These are phyloP conservation scores for Colistium nudipinnis DNA, from an alignment of 2,113 vertebrate genomes.

Conservation along the genomic window DNA sequence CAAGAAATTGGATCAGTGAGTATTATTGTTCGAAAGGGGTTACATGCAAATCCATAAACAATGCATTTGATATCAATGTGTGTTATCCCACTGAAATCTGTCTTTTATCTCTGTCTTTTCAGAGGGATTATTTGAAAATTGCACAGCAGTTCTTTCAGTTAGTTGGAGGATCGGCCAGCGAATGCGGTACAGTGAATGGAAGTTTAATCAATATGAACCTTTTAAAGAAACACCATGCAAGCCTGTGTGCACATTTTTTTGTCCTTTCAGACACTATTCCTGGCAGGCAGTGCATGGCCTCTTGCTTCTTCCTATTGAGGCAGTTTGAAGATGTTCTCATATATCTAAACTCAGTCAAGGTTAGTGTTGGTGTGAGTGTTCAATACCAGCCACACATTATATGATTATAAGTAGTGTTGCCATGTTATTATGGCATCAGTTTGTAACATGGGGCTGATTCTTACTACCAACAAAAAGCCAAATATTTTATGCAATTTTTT, in stretches of 20 bases:
- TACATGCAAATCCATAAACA: not conserved
- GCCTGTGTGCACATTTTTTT: conserved; percentile 4
- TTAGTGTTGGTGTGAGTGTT: conserved; percentile 57
- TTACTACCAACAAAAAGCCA: not conserved
- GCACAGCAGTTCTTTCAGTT: conserved; percentile 97
- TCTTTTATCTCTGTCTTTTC: conserved; percentile 34
- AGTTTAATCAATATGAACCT: not conserved
- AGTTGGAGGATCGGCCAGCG: conserved; percentile 96
- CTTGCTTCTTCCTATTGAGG: conserved; percentile 94
- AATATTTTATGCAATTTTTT: not conserved
- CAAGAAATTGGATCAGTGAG: conserved; percentile 95
- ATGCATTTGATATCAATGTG: not conserved
- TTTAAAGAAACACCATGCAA: not conserved
- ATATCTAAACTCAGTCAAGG: conserved; percentile 98
- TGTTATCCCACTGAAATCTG: conserved; percentile 5
- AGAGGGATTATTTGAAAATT: conserved; percentile 96
- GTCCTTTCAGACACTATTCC: conserved; percentile 92
- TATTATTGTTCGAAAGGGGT: conserved; percentile 44
- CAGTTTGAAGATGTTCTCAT: conserved; percentile 96
- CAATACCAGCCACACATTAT: not conserved
- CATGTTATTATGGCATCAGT: conserved; percentile 1
- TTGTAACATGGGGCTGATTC: not conserved
- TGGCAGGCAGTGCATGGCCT: conserved; percentile 97
- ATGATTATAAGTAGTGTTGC: not conserved
- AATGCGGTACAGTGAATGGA: conserved; percentile 87